Evolutionary conservation across 2,797 vertebrate genomes (phyloP), one percentile per base, ranked within the genome.

Genomic region (Cuniculus paca): DNA sequence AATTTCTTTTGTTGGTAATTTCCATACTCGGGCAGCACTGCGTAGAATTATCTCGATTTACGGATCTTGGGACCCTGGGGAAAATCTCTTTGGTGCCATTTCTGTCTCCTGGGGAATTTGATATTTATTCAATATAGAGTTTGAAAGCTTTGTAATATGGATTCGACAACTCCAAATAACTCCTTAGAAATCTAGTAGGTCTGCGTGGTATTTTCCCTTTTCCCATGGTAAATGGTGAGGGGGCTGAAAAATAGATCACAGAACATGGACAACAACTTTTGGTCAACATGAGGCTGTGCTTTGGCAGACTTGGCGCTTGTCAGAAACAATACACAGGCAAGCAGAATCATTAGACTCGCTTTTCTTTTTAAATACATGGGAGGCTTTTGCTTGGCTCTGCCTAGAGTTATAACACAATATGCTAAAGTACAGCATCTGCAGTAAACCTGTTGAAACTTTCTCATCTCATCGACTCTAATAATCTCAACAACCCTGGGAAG

Each of bases 1-100:
- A 98, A 98, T 98, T 98, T 98, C 98, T 98, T 98, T 98, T 98
- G 98, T 98, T 98, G 98, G 98, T 98, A 98, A 98, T 99, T 99
- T 98, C 98, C 98, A 98, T 98, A 98, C 96, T 96, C 94, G 93
- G 98, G 98, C 98, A 98, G 98, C 98, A 98, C 78, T 78, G 94
- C n/a, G 2, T 13, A 74, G 95, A 87, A 77, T 95, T 58, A 82
- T 90, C 94, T 93, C 60, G 6, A 92, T 93, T 83, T 82, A 85
- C 95, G 92, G 95, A 90, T 90, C 95, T 96, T 0, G 1, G 61
- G 91, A 79, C 90, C 83, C 88, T 63, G 81, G 94, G 79, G 93
- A 88, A 90, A 93, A 88, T 58, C 95, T 90, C 95, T 91, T 56
- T 82, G 65, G 89, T 90, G 48, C 60, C 91, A 19, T 65, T 91